Percentiles rank a stretch among this genome's conserved stretches.
These are phyloP conservation scores for Lepisosteus osseus DNA, from an alignment of 2,113 vertebrate genomes.

Conservation along the genomic window DNA sequence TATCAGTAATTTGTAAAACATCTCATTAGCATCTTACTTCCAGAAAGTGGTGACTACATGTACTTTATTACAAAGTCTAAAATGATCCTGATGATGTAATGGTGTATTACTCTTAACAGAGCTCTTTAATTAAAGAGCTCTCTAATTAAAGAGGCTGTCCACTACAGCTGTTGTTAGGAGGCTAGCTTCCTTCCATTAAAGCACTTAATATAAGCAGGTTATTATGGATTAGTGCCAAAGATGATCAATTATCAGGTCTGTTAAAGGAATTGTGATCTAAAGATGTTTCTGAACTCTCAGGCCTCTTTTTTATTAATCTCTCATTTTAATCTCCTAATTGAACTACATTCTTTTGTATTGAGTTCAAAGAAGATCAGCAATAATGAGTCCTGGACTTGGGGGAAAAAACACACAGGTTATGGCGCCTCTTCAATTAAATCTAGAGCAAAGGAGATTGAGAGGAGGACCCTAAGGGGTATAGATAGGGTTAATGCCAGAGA, in stretches of 20 bases:
- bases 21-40: too few species aligned
- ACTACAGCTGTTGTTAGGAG: not conserved
- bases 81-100: conserved; percentile 7
- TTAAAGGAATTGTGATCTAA: not conserved
- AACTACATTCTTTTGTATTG: not conserved
- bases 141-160: not conserved
- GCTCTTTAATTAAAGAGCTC: not conserved
- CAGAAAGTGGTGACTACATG: too few species aligned
- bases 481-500: too few species aligned
- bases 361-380: too few species aligned
- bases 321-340: not conserved
- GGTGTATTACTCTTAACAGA: not conserved
- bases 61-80: not conserved
- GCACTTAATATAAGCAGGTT: not conserved
- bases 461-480: too few species aligned
- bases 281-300: too few species aligned
- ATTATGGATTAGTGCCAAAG: not conserved
- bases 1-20: not conserved
- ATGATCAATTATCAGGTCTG: not conserved
- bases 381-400: too few species aligned
- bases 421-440: too few species aligned
- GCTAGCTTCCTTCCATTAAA: not conserved
- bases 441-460: too few species aligned
- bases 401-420: too few species aligned
- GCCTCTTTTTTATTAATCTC: too few species aligned